These are phyloP conservation scores for Sturnira hondurensis DNA, from an alignment of 2,113 vertebrate species.

Conservation along the genomic window DNA sequence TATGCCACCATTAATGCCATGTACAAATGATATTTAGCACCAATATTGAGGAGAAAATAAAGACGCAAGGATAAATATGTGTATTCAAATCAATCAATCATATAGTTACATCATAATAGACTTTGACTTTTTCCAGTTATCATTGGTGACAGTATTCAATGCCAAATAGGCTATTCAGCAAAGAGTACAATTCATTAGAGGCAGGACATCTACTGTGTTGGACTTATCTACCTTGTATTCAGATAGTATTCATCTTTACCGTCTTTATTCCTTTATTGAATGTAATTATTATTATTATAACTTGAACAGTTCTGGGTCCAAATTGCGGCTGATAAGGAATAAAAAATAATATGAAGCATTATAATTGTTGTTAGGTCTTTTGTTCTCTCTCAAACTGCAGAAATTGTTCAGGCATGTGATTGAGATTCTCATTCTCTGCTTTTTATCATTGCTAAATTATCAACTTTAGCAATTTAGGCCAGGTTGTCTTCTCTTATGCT, in stretches of 20 bases:
- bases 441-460: slow-evolving; percentile 52
- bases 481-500: slow-evolving; percentile 60
- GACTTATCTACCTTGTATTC: slow-evolving; percentile 49
- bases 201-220: neutral
- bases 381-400: neutral
- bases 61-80: neutral
- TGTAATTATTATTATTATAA: slow-evolving; percentile 65
- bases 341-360: slow-evolving; percentile 12
- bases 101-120: slow-evolving; percentile 30
- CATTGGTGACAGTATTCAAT: slow-evolving; percentile 26
- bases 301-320: slow-evolving; percentile 41
- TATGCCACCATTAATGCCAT: slow-evolving; percentile 48
- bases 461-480: slow-evolving; percentile 50
- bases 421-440: slow-evolving; percentile 37
- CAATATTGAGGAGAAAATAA: slow-evolving; percentile 62
- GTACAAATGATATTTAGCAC: slow-evolving; percentile 43
- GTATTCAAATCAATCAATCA: slow-evolving; percentile 63
- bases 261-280: slow-evolving; percentile 44
- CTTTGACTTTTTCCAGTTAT: slow-evolving; percentile 27
- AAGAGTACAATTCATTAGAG: slow-evolving; percentile 57
- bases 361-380: slow-evolving; percentile 31
- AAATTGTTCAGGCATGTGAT: slow-evolving; percentile 24
- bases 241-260: slow-evolving; percentile 65
- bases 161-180: slow-evolving; percentile 24
- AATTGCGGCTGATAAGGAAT: slow-evolving; percentile 41